A percentile compares a stretch with the other conserved stretches of the same genome.
These are phyloP conservation scores for Lycocorax pyrrhopterus DNA, from an alignment of 2,113 vertebrate species.

Conservation along the genomic window DNA sequence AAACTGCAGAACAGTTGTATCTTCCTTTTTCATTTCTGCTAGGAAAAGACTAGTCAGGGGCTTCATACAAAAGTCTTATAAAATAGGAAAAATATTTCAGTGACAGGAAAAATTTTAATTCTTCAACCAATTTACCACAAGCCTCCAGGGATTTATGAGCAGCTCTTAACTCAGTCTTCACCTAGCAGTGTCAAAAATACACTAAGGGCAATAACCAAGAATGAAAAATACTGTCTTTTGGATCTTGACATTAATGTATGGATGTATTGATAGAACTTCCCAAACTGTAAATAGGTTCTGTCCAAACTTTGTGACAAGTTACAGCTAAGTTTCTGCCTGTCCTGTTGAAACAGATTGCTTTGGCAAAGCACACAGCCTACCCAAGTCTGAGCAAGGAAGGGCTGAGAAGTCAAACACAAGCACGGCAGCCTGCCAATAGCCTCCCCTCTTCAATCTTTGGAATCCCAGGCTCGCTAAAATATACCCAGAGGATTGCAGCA, in stretches of 20 bases:
- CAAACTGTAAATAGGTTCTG: neutral
- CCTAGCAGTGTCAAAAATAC: neutral
- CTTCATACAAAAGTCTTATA: neutral
- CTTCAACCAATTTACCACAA: neutral
- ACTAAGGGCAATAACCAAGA: neutral
- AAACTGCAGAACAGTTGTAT: neutral
- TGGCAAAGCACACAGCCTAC: neutral
- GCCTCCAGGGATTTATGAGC: neutral
- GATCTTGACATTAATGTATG: neutral
- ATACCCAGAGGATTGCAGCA: neutral
- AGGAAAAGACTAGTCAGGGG: neutral
- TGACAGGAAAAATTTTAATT: neutral
- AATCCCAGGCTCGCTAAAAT: neutral
- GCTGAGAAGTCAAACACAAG: neutral
- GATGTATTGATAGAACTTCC: neutral
- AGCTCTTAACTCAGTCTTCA: neutral
- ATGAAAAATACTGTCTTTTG: neutral
- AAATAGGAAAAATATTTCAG: neutral
- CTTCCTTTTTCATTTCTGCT: neutral
- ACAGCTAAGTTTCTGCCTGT: neutral
- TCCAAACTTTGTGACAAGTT: neutral
- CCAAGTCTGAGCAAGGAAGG: neutral
- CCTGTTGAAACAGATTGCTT: neutral
- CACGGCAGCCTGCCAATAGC: neutral
- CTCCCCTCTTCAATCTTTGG: neutral